Evolutionary conservation across 2,797 vertebrate species (phyloP), one percentile per base, ranked within the genome.

Genomic region (Periophthalmus magnuspinnatus): DNA sequence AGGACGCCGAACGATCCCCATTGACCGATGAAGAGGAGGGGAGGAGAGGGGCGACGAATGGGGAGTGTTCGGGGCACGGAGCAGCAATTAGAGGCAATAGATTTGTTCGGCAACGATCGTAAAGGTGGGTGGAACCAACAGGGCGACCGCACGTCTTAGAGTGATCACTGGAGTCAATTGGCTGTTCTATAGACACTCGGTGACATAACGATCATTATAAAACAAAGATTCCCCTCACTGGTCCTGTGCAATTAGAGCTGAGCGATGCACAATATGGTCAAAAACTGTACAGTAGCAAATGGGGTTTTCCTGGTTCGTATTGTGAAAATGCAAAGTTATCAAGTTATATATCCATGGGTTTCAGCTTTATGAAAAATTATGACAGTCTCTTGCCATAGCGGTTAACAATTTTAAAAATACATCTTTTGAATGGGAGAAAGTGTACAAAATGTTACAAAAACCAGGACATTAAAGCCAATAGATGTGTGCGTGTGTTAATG

Each of bases 71-170:
- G 1, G 24, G 69, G 19, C 64, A 76, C 0, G 22, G 64, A 67
- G 67, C 73, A 50, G 77, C 75, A 85, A 84, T 90, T 91, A 89
- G 81, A 84, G 32, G 47, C 71, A 19, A 83, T 71, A 69, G 86
- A 81, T 81, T 78, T 70, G 48, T 71, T 5, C 54, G 60, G 61
- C 36, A 69, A 68, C 34, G 21, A 74, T 76, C 32, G 67, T n/a
- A 56, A 36, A 64, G 60, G 56, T 67, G 11, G 65, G 45, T 28
- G 52, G 67, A 65, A 68, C n/a, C 1, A 19, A 11, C 6, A 55
- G 34, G 47, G 61, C 5, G 19, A 22, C 70, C 62, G 28, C 28
- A 28, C 65, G 68, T 79, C 77, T 13, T 57, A 33, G 69, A 50
- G 66, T 64, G 68, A 81, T 75, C 67, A 56, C 61, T 56, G 22